phyloP scores from a whole-genome alignment of 2,797 vertebrate genomes.

The Diplodus sargus region DNA sequence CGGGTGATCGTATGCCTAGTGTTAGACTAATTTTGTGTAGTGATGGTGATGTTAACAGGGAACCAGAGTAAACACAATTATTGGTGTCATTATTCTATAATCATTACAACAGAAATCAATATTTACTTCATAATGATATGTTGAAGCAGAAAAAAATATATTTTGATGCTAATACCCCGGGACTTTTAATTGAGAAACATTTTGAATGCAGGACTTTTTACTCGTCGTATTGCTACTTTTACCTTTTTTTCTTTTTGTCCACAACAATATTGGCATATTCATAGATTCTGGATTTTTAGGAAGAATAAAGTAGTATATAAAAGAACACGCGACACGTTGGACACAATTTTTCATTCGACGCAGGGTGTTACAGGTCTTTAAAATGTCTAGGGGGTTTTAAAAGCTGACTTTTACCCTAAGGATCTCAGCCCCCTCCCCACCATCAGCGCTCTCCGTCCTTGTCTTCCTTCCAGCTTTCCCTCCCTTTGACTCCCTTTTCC shows the following conservation, averaged over 20 bases:
- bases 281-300: not conserved
- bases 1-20: too few species aligned
- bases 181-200: too few species aligned
- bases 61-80: too few species aligned
- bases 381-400: not conserved
- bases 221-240: not conserved
- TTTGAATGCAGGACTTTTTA: too few species aligned
- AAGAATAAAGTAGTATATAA: not conserved
- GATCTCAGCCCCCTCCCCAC: conserved; percentile 17
- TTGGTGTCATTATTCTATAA: too few species aligned
- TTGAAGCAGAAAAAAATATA: too few species aligned
- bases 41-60: too few species aligned
- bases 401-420: conserved; percentile 32
- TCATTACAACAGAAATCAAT: too few species aligned
- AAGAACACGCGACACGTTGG: too few species aligned
- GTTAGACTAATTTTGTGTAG: too few species aligned
- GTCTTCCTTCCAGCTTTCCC: conserved; percentile 45
- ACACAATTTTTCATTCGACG: not conserved
- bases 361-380: not conserved
- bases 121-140: too few species aligned
- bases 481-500: conserved; percentile 60
- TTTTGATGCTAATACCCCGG: too few species aligned
- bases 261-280: not conserved
- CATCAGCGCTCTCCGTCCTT: conserved; percentile 20
- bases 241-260: not conserved